Evolutionary conservation across 2,797 vertebrate genomes (phyloP), one percentile per base, ranked within the genome.

Genomic region (Gadopsis bispinosus): DNA sequence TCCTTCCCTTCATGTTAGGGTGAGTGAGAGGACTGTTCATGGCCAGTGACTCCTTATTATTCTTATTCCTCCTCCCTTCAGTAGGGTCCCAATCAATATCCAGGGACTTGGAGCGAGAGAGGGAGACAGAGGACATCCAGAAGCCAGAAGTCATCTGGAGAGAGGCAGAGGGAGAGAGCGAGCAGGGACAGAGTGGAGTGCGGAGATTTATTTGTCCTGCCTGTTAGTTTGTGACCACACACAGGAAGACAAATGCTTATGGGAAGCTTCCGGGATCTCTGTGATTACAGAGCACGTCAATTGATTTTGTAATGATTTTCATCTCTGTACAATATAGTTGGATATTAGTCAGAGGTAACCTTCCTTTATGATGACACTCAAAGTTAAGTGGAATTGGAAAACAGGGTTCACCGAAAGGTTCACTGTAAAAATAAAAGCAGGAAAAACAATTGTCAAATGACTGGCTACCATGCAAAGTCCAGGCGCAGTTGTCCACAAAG

Each of bases 11-110:
- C 89, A 87, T 87, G 89, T 91, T 87, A 80, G 70, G 47, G 61
- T 84, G 87, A 91, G 83, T 73, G 80, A 91, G 89, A 80, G 87
- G 87, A 84, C 84, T 85, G 78, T 90, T 94, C 93, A 94, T 84
- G 90, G 90, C 87, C 88, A 86, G 85, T 81, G 91, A 91, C 90
- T 93, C 84, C 84, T 88, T 94, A 94, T 95, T 94, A 93, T 90
- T 95, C 92, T 92, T 92, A 83, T 87, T 64, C 85, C 59, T 75
- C 75, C 83, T 92, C 87, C 87, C 80, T 87, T 84, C 84, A 87
- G 88, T 86, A 77, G 64, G 80, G 81, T 83, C 76, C 82, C 83
- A 91, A 95, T 95, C 94, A 91, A 96, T 95, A 94, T 81, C 71
- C 77, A 83, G 79, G 77, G 88, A 91, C 91, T 91, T 78, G 85